phyloP scores from a whole-genome alignment of 2,888 invertebrate species.

The Erynnis tages region DNA sequence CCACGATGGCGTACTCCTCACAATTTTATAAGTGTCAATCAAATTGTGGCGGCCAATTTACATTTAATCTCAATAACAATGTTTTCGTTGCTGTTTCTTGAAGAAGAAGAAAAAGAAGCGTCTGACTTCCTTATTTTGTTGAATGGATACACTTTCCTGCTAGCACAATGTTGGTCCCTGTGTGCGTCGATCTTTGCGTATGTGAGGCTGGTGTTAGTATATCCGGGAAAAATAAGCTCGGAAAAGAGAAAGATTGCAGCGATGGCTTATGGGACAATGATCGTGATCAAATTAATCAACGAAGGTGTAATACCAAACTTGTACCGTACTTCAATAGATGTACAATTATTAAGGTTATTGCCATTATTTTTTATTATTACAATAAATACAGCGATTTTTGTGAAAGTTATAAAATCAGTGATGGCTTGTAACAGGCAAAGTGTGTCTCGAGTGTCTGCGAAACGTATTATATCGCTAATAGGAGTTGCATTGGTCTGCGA shows the following conservation, averaged over 20 bases:
- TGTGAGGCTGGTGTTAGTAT: conserved; percentile 31
- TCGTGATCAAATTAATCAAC: conserved; percentile 12
- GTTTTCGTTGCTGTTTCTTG: not conserved
- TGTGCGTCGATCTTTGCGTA: conserved; percentile 34
- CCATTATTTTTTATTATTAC: conserved; percentile 23
- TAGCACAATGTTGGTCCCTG: conserved; percentile 31
- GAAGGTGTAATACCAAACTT: conserved; percentile 16
- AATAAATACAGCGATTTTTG: conserved; percentile 28
- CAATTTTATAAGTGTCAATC: conserved; percentile 35
- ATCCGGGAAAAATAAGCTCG: conserved; percentile 30
- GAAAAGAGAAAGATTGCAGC: conserved; percentile 30
- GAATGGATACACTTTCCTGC: conserved; percentile 22
- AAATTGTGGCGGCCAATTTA: conserved; percentile 33
- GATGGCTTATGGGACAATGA: conserved; percentile 24
- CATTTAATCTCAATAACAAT: conserved; percentile 24
- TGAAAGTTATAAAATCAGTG: conserved; percentile 25
- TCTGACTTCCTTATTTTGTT: not conserved
- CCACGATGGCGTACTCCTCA: conserved; percentile 35
- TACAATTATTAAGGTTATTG: not conserved
- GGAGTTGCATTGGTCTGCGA: conserved; percentile 34
- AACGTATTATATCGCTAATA: conserved; percentile 22
- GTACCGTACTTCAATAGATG: not conserved
- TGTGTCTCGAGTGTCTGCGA: conserved; percentile 9
- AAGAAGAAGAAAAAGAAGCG: not conserved
- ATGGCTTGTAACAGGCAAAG: conserved; percentile 24